Evolutionary conservation across 2,113 vertebrate species (phyloP).

Genomic region (Tympanuchus pallidicinctus): DNA sequence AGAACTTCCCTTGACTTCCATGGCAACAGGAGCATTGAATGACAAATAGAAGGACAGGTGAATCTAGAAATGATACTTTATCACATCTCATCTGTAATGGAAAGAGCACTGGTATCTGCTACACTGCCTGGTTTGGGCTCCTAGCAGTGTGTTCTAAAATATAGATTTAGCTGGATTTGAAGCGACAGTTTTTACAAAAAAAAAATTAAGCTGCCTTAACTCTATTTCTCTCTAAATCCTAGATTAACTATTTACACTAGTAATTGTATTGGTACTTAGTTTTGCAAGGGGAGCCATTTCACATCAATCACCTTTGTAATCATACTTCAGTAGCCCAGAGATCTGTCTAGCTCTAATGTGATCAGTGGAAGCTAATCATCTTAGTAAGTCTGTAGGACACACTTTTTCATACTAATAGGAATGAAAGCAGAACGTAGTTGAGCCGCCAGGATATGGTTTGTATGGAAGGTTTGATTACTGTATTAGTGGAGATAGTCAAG

Average conservation of each 20-base stretch:
- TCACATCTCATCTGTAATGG: background rate
- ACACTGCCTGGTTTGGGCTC: background rate
- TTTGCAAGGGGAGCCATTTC: fast-evolving
- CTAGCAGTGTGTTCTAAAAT: background rate
- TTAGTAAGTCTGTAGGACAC: background rate
- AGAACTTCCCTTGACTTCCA: constrained; percentile 5
- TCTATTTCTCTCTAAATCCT: background rate
- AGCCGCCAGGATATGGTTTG: background rate
- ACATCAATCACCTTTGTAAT: background rate
- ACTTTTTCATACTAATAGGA: background rate
- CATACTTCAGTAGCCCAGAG: background rate
- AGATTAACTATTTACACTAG: background rate
- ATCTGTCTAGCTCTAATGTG: background rate
- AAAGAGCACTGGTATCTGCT: background rate
- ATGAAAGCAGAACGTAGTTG: background rate
- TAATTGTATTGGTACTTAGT: background rate
- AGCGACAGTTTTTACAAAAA: background rate
- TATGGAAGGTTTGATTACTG: background rate
- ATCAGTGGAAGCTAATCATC: background rate
- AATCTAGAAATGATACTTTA: background rate
- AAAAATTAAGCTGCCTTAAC: background rate
- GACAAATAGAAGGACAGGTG: constrained; percentile 9
- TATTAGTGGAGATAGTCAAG: background rate
- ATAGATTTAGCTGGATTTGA: background rate
- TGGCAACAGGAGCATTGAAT: background rate